Conservation (phyloP, 2,888 invertebrate genomes). For the Ormyrus thymus region DNA sequence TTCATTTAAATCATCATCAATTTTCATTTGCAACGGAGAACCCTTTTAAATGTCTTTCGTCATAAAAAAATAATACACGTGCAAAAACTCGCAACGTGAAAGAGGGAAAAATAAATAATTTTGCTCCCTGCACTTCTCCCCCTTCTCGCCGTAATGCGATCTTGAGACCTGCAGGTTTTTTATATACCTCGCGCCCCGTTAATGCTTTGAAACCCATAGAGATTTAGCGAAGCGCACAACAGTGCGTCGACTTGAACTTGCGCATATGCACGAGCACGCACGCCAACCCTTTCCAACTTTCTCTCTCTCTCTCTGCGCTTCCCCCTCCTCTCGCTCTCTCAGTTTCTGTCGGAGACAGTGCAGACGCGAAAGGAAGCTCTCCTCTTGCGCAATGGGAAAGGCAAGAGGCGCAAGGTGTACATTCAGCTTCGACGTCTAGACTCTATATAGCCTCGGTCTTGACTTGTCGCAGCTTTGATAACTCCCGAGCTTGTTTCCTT, state of each 20-base stretch:
- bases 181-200: not conserved
- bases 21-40: too few species aligned
- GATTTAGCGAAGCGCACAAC: constrained; percentile 5
- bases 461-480: constrained; percentile 11
- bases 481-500: constrained; percentile 10
- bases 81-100: too few species aligned
- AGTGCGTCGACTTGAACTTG: not conserved
- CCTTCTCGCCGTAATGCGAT: too few species aligned
- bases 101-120: not conserved
- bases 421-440: constrained; percentile 21
- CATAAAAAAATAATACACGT: too few species aligned
- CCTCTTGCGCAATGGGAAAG: not conserved
- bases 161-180: too few species aligned
- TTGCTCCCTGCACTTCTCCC: not conserved
- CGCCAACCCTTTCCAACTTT: not conserved
- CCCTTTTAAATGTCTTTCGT: too few species aligned
- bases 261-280: constrained; percentile 9
- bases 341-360: too few species aligned
- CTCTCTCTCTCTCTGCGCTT: not conserved
- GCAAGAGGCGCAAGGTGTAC: not conserved
- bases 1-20: not conserved
- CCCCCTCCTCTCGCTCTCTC: too few species aligned
- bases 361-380: not conserved
- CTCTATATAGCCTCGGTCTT: not conserved
- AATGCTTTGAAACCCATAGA: constrained; percentile 10